A percentile compares a stretch with the other conserved stretches of the same genome.
Evolutionary conservation across 1,140 invertebrate genomes (phyloP).

Genomic region (Drosophila tani): DNA sequence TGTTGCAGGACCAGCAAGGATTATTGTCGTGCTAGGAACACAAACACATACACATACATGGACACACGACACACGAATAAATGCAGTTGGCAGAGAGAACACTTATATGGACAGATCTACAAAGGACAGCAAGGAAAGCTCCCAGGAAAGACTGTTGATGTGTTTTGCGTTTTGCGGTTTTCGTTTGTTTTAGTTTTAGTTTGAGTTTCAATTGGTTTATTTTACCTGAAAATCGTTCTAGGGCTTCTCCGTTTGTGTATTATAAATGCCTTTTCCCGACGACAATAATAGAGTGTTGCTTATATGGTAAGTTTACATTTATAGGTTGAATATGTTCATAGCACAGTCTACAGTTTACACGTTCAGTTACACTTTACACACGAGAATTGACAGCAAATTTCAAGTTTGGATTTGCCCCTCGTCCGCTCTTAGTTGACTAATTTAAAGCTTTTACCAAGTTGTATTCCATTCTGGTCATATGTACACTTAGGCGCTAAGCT

Average conservation of each 20-base stretch:
- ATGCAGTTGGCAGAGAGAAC: slow-evolving; percentile 27
- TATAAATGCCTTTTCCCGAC: slow-evolving; percentile 42
- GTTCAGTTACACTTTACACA: slow-evolving; percentile 64
- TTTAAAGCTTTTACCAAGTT: slow-evolving; percentile 80
- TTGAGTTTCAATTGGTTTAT: slow-evolving; percentile 4
- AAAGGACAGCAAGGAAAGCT: slow-evolving; percentile 37
- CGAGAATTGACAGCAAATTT: slow-evolving; percentile 57
- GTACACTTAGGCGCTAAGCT: slow-evolving; percentile 63
- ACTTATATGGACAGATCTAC: slow-evolving; percentile 39
- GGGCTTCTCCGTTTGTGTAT: slow-evolving; percentile 1
- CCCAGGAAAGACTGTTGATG: slow-evolving; percentile 37
- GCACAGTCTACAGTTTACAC: slow-evolving; percentile 77
- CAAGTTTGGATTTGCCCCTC: slow-evolving; percentile 19
- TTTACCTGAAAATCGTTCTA: slow-evolving; percentile 62
- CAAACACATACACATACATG: slow-evolving; percentile 27
- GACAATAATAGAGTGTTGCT: slow-evolving; percentile 21
- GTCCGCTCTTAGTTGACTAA: slow-evolving; percentile 39
- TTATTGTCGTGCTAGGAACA: slow-evolving; percentile 29
- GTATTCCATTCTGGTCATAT: slow-evolving; percentile 74
- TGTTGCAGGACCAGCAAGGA: slow-evolving; percentile 28
- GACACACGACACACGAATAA: slow-evolving; percentile 21
- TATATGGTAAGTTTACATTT: slow-evolving; percentile 19
- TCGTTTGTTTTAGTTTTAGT: background rate
- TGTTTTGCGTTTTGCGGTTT: slow-evolving; percentile 24
- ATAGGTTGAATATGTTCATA: slow-evolving; percentile 42